phyloP scores from a whole-genome alignment of 92 coral and sea anemone species.

The Heliopora coerulea region DNA sequence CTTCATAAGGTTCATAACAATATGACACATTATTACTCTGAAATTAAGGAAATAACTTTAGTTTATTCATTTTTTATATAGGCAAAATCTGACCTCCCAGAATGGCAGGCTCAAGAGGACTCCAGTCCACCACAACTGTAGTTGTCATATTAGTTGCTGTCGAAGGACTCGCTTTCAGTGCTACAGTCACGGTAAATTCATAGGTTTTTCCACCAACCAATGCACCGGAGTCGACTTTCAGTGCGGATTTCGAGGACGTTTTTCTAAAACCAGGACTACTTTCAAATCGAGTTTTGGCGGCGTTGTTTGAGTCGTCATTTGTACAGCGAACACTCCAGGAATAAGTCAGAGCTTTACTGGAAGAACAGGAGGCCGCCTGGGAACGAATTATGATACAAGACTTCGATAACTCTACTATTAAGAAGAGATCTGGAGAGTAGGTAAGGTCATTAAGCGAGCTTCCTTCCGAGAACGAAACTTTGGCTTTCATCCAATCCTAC shows the following conservation, averaged over 20 bases:
- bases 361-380: constrained; percentile 55
- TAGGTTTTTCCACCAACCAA: constrained; percentile 44
- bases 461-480: too few relatives aligned
- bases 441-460: too few relatives aligned
- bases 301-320: not conserved
- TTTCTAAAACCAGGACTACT: constrained; percentile 17
- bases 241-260: constrained; percentile 30
- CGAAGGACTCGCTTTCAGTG: constrained; percentile 35
- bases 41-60: too few relatives aligned
- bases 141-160: constrained; percentile 25
- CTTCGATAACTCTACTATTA: too few relatives aligned
- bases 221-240: constrained; percentile 23
- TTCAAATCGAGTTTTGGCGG: constrained; percentile 21
- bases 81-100: constrained; percentile 60
- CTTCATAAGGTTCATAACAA: too few relatives aligned
- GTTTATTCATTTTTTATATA: too few relatives aligned
- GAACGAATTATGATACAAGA: too few relatives aligned
- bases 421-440: too few relatives aligned
- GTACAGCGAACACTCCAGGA: constrained; percentile 48
- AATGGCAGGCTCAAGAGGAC: constrained; percentile 41
- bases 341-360: constrained; percentile 34
- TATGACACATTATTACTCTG: too few relatives aligned
- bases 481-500: too few relatives aligned
- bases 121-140: constrained; percentile 25
- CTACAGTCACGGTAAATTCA: constrained; percentile 47